phyloP scores from a whole-genome alignment of 2,797 vertebrate genomes.

The Distichodus sexfasciatus region DNA sequence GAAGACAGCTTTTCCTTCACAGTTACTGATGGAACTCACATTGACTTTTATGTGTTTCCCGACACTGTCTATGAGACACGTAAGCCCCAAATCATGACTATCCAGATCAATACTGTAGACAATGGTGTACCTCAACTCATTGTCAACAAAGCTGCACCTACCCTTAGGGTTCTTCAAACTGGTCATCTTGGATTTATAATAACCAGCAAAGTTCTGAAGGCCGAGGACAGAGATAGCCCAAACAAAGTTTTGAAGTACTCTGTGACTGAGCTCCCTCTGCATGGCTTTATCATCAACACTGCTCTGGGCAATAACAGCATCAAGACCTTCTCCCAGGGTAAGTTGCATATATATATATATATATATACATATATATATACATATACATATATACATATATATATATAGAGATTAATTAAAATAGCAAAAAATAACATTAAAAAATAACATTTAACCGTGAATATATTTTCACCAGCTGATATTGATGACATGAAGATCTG shows the following conservation, averaged over 20 bases:
- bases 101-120: conserved; percentile 79
- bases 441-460: background rate
- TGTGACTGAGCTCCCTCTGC: conserved; percentile 72
- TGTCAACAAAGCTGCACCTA: conserved; percentile 78
- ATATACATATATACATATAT: too few species aligned
- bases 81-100: conserved; percentile 82
- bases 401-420: too few species aligned
- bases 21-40: conserved; percentile 82
- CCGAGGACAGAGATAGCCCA: conserved; percentile 78
- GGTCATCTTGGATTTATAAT: conserved; percentile 82
- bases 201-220: conserved; percentile 79
- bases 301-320: conserved; percentile 76
- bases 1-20: conserved; percentile 89
- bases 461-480: conserved; percentile 68
- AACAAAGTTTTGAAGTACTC: conserved; percentile 77
- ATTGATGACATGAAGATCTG: conserved; percentile 85
- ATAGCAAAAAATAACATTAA: too few species aligned
- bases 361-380: too few species aligned
- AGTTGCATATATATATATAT: conserved; percentile 45
- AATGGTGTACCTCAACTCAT: conserved; percentile 80
- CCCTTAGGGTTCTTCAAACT: conserved; percentile 74
- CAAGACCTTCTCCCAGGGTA: conserved; percentile 83
- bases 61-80: conserved; percentile 77
- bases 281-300: conserved; percentile 80
- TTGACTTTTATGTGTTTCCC: conserved; percentile 82